phyloP scores from a whole-genome alignment of 2,113 vertebrate genomes.

The Haliaeetus leucogaster region DNA sequence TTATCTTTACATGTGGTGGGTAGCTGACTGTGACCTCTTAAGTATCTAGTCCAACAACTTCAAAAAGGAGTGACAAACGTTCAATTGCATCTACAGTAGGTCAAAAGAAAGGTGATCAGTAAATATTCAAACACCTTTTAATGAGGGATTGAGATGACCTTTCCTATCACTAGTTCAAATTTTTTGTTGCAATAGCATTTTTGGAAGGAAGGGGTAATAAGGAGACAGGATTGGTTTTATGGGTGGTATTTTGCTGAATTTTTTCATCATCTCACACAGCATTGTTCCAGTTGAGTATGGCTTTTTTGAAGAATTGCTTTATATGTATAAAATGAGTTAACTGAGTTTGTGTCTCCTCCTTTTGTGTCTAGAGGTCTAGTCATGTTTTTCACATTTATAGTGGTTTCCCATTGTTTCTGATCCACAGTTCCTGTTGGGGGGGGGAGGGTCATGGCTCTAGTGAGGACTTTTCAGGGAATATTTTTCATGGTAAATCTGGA shows the following conservation, averaged over 20 bases:
- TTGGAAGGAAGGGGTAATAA: neutral
- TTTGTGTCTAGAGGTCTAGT: neutral
- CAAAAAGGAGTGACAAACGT: neutral
- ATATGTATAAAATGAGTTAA: neutral
- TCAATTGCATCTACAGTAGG: neutral
- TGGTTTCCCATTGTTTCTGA: neutral
- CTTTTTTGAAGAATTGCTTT: neutral
- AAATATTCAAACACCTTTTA: neutral
- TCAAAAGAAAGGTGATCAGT: neutral
- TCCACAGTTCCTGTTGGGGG: neutral
- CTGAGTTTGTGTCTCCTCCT: neutral
- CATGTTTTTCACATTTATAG: neutral
- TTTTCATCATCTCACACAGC: neutral
- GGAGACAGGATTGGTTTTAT: neutral
- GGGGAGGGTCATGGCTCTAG: neutral
- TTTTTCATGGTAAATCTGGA: neutral
- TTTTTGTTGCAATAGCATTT: neutral
- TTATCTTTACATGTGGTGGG: neutral
- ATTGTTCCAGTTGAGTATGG: neutral
- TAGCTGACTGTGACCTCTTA: neutral
- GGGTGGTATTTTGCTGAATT: neutral
- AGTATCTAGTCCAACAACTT: neutral
- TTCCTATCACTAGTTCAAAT: neutral
- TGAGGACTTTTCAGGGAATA: neutral
- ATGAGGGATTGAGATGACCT: neutral